Base-by-base conservation (phyloP, 1,140 invertebrate species). In the Aphaenogaster floridana region DNA sequence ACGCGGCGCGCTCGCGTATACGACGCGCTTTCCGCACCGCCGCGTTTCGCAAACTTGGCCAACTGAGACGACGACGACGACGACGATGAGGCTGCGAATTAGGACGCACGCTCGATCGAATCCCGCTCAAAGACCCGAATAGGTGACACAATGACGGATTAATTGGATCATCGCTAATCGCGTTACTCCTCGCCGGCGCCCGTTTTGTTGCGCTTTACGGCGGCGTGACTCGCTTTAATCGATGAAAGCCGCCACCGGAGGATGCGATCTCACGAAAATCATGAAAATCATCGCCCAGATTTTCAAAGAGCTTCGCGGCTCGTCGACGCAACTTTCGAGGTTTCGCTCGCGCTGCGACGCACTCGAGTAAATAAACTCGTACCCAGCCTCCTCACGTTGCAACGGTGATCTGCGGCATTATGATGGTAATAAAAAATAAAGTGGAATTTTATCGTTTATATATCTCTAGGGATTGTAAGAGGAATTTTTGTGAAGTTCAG, bases 81-180 rank as follows among this genome's bases (percentile, higher is more conserved):
- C 48, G 42, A 63, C 28, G 68, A 39, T 42, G 54, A 28, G 11
- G 69, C 54, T 7, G 7, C 42, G 39, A 84, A 84, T 84, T 84
- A 76, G 69, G 8, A 48, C 50, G 52, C 68, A 72, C 66, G 68
- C 68, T 17, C 54, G 80, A 83, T 83, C 69, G 52, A 13, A 48
- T 72, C 17, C 3, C n/a, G 28, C 13, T 76, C 80, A 50, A 74
- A 83, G 80, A 11, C 11, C 54, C 42, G 42, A 61, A 74, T 61
- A 61, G 80, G n/a, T 84, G 80, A 84, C 69, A 84, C 80, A 84
- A 84, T 84, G 68, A 84, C 28, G 69, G 42, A 84, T 76, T 84
- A 84, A 84, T 84, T 84, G 42, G 54, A 84, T 84, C 69, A 76
- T 84, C 69, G 57, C 69, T 84, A 74, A 84, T 76, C 80, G 28